phyloP scores from a whole-genome alignment of 1,140 invertebrate genomes.

The Caerostris darwini region DNA sequence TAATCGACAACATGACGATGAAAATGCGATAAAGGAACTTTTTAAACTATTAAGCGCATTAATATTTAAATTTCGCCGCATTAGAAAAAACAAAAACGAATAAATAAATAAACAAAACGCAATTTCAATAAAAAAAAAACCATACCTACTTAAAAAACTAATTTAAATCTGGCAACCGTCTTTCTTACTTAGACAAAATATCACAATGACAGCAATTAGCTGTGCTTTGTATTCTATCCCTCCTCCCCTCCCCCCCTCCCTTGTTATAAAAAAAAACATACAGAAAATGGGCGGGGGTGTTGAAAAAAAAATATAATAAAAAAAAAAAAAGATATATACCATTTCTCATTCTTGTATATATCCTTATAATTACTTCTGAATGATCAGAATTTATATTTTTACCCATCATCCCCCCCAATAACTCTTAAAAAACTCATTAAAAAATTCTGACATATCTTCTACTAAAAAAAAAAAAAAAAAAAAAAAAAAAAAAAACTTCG shows the following conservation, averaged over 20 bases:
- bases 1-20: background rate
- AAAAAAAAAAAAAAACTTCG: background rate
- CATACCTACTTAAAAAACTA: background rate
- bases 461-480: slow-evolving; percentile 18
- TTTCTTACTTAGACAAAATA: slow-evolving; percentile 2
- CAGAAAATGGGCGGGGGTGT: background rate
- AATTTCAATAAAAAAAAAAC: background rate
- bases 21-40: background rate
- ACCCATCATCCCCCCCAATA: slow-evolving; percentile 33
- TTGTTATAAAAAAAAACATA: background rate
- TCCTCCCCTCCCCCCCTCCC: background rate
- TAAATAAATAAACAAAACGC: background rate
- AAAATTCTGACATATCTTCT: slow-evolving; percentile 49
- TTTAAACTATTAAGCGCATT: slow-evolving; percentile 20
- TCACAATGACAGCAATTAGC: slow-evolving; percentile 51
- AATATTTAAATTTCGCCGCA: slow-evolving; percentile 8
- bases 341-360: slow-evolving; percentile 35
- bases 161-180: background rate
- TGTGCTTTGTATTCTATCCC: background rate
- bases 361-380: slow-evolving; percentile 60
- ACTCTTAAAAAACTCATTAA: slow-evolving; percentile 71
- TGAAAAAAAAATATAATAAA: background rate
- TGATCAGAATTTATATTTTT: slow-evolving; percentile 44
- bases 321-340: background rate
- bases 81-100: too few relatives aligned